These are phyloP conservation scores for Tenualosa ilisha DNA, from an alignment of 2,797 vertebrate genomes.

Conservation along the genomic window DNA sequence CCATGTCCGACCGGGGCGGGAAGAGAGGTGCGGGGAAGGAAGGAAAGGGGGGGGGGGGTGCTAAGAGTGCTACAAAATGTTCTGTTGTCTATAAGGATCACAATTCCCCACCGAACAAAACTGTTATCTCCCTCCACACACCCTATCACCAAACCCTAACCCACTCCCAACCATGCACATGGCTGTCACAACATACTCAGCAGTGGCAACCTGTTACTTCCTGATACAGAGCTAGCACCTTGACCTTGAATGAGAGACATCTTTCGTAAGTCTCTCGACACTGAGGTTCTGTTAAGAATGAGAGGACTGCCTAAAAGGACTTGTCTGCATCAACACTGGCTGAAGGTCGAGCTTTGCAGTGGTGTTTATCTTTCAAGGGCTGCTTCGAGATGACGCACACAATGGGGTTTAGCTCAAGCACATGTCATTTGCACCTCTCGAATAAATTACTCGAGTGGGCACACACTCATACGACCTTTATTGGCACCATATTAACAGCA, in stretches of 20 bases:
- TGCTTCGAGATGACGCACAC: background rate
- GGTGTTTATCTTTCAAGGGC: background rate
- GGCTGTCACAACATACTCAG: conserved; percentile 12
- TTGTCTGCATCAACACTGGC: background rate
- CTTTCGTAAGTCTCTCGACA: background rate
- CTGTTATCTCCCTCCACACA: background rate
- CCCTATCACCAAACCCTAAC: background rate
- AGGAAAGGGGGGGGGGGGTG: background rate
- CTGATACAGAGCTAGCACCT: background rate
- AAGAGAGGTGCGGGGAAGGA: background rate
- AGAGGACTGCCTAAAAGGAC: background rate
- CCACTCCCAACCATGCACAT: background rate
- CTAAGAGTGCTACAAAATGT: conserved; percentile 9
- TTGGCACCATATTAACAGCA: background rate
- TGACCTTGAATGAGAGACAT: background rate
- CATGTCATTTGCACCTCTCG: background rate
- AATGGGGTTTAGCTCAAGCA: background rate
- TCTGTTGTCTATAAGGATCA: background rate
- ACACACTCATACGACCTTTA: background rate
- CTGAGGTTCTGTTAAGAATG: conserved; percentile 18
- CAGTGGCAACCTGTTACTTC: background rate
- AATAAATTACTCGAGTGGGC: background rate
- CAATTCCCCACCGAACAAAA: conserved; percentile 18
- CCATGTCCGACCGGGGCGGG: background rate
- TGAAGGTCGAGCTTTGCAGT: background rate